Base-by-base conservation (phyloP, 2,888 invertebrate species). In the Timema cristinae region DNA sequence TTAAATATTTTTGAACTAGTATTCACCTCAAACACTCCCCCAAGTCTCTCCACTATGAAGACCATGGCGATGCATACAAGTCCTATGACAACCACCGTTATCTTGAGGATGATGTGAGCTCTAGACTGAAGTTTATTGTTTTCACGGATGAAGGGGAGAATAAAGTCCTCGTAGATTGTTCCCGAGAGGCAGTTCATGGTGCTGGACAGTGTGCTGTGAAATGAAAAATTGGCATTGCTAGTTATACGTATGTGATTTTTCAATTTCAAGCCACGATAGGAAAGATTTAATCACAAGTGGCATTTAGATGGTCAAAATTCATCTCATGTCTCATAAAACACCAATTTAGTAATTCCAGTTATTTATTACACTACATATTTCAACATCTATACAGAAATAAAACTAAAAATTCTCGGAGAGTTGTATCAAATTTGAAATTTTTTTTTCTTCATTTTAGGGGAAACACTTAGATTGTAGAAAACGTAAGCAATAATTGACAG, bases 101-200 rank as follows among this genome's bases (percentile, higher is more conserved):
- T 59, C 47, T 88, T 89, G 84, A 89, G 86, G 68, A 87, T 85
- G 73, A 82, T 83, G 69, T 87, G 87, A 47, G 88, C 86, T 0
- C 84, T 81, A 54, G 82, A 80, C 77, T 87, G 87, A n/a, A 81
- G 84, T 0, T 84, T 83, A 67, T 80, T 83, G 70, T 82, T 82
- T 2, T 86, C 85, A 78, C 88, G 82, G 75, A 78, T 48, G 8
- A 9, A 86, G 0, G 84, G 85, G 69, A 85, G 83, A 50, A 90
- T 84, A 76, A 89, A 89, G 78, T 90, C 89, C 79, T 89, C 88
- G 77, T 88, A 90, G 50, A 89, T 80, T 0, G 88, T 88, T 9
- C 88, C 89, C 13, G 89, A 83, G 74, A 88, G 81, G 0, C 88
- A 87, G 77, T 89, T 90, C 47, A 90, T 82, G 59, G 85, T 81